Percentiles rank a stretch among this genome's conserved stretches.
Conservation (phyloP, 2,888 invertebrate species). For the Drosophila macrospina region DNA sequence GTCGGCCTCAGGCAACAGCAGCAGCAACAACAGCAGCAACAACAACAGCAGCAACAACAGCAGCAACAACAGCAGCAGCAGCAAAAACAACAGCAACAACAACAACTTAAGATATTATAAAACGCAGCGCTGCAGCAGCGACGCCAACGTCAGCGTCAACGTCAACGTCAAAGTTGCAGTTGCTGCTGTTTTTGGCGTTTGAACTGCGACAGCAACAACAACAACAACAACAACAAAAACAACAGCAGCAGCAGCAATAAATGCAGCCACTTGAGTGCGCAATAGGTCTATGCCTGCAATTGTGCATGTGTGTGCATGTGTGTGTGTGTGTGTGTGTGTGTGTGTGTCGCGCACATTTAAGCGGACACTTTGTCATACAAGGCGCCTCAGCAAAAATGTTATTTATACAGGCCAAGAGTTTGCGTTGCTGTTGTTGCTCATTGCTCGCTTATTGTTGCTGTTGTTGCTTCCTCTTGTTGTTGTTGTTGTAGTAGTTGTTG, state of each 20-base stretch:
- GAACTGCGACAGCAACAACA: slow-evolving; percentile 55
- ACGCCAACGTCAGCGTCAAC: slow-evolving; percentile 23
- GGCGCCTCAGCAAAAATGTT: slow-evolving; percentile 72
- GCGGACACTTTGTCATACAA: slow-evolving; percentile 76
- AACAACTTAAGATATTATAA: slow-evolving; percentile 27
- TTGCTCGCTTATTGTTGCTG: slow-evolving; percentile 6
- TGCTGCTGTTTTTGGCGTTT: slow-evolving; percentile 49
- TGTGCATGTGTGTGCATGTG: slow-evolving; percentile 18
- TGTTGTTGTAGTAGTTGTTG: too few species aligned
- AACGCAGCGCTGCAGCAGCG: slow-evolving; percentile 47
- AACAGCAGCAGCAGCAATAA: slow-evolving; percentile 43
- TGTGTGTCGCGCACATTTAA: slow-evolving; percentile 61
- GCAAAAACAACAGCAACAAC: slow-evolving; percentile 1
- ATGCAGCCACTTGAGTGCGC: slow-evolving; percentile 73
- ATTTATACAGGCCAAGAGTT: slow-evolving; percentile 62
- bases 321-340: slow-evolving; percentile 19
- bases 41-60: slow-evolving; percentile 11
- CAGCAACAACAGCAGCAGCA: slow-evolving; percentile 6
- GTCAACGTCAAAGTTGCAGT: slow-evolving; percentile 28
- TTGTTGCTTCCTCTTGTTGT: slow-evolving; percentile 18
- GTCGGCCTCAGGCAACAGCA: slow-evolving; percentile 42
- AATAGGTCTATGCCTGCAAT: slow-evolving; percentile 31
- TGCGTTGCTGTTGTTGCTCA: slow-evolving; percentile 30
- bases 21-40: slow-evolving; percentile 23
- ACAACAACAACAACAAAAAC: slow-evolving; percentile 22